A percentile compares a stretch with the other conserved stretches of the same genome.
Evolutionary conservation across 2,797 vertebrate genomes (phyloP).

Genomic region (Acridotheres tristis): DNA sequence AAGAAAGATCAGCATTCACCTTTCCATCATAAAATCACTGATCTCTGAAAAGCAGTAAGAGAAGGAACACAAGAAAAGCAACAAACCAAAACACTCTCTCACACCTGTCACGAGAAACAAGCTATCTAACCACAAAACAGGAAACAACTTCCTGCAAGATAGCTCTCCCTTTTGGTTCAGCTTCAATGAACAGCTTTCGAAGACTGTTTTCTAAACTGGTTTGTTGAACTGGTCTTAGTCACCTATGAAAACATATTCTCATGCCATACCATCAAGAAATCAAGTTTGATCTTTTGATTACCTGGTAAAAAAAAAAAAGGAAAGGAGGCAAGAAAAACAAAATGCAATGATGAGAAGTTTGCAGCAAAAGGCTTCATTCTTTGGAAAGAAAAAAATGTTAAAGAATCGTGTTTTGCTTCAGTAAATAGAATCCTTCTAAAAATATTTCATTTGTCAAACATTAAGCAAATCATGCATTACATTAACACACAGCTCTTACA

Average conservation of each 20-base stretch:
- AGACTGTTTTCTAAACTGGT: neutral
- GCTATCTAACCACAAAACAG: neutral
- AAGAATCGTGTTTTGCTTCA: neutral
- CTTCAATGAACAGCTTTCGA: neutral
- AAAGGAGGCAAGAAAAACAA: neutral
- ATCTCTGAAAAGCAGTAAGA: neutral
- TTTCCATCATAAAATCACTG: neutral
- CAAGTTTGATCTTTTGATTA: neutral
- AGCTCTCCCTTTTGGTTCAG: neutral
- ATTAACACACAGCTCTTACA: neutral
- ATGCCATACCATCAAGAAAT: neutral
- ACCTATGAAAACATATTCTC: neutral
- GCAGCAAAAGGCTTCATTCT: neutral
- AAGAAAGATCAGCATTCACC: neutral
- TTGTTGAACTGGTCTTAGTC: neutral
- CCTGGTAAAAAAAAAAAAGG: neutral
- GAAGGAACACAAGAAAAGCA: neutral
- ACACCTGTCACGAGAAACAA: neutral
- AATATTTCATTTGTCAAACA: neutral
- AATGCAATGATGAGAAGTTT: neutral
- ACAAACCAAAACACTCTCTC: neutral
- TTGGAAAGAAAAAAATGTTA: neutral
- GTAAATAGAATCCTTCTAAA: neutral
- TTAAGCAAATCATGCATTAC: neutral
- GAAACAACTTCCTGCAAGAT: neutral